Evolutionary conservation across 35 echinoderm and acorn worm species (phyloP).

Genomic region (Diadema setosum): DNA sequence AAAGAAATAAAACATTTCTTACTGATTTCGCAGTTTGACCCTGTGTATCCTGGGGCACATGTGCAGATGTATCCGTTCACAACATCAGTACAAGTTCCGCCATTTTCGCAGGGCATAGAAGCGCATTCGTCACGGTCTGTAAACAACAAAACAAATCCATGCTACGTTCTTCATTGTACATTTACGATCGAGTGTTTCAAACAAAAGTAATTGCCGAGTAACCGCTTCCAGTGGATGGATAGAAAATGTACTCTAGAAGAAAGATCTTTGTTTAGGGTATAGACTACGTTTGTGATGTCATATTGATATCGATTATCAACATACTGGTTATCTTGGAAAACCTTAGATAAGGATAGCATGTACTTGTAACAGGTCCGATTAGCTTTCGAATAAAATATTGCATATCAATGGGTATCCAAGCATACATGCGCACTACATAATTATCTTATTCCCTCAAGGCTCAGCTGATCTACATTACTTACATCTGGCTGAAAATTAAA

Average conservation of each 20-base stretch:
- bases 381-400: too few species aligned
- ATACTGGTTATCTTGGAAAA: background rate
- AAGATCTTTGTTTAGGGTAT: background rate
- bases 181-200: background rate
- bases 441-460: too few species aligned
- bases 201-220: background rate
- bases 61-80: conserved; percentile 41
- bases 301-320: background rate
- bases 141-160: background rate
- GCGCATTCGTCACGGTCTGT: conserved; percentile 50
- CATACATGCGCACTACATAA: too few species aligned
- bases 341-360: too few species aligned
- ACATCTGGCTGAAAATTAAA: background rate
- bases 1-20: too few species aligned
- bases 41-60: conserved; percentile 31
- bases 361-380: too few species aligned
- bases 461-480: background rate
- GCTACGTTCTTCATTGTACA: background rate
- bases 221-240: background rate
- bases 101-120: conserved; percentile 30
- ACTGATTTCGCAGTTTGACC: conserved; percentile 48
- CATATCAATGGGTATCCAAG: too few species aligned
- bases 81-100: conserved; percentile 8
- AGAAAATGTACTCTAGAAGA: background rate
- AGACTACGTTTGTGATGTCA: background rate